These are phyloP conservation scores for Ophion slaviceki DNA, from an alignment of 2,888 invertebrate genomes.

Conservation along the genomic window DNA sequence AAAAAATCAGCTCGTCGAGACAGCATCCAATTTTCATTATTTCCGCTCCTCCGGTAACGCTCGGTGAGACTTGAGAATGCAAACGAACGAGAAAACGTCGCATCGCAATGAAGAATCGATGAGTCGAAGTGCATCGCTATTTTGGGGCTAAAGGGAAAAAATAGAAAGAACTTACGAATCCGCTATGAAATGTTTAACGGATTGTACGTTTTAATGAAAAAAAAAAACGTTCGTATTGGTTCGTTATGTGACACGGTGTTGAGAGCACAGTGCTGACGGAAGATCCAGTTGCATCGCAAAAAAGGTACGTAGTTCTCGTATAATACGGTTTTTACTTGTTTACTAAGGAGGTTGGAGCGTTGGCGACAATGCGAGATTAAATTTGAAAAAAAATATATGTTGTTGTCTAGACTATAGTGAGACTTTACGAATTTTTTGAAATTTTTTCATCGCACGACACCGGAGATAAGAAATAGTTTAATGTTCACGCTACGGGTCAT, in stretches of 20 bases:
- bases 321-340: not conserved
- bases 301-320: not conserved
- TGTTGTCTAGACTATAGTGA: too few relatives aligned
- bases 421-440: too few relatives aligned
- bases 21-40: not conserved
- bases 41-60: not conserved
- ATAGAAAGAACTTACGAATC: not conserved
- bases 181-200: not conserved
- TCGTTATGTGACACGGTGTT: constrained; percentile 6
- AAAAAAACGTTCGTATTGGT: not conserved
- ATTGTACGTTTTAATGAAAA: not conserved
- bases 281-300: not conserved
- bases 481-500: too few relatives aligned
- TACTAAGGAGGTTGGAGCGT: too few relatives aligned
- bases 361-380: not conserved
- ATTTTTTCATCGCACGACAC: too few relatives aligned
- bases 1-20: not conserved
- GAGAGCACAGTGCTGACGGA: not conserved
- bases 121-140: too few relatives aligned
- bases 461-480: too few relatives aligned
- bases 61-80: too few relatives aligned
- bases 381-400: not conserved
- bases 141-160: not conserved
- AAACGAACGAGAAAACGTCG: too few relatives aligned
- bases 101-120: not conserved